Percentiles rank a stretch among this genome's conserved stretches.
These are phyloP conservation scores for Otolemur garnettii DNA, from an alignment of 2,113 vertebrate genomes.

Conservation along the genomic window DNA sequence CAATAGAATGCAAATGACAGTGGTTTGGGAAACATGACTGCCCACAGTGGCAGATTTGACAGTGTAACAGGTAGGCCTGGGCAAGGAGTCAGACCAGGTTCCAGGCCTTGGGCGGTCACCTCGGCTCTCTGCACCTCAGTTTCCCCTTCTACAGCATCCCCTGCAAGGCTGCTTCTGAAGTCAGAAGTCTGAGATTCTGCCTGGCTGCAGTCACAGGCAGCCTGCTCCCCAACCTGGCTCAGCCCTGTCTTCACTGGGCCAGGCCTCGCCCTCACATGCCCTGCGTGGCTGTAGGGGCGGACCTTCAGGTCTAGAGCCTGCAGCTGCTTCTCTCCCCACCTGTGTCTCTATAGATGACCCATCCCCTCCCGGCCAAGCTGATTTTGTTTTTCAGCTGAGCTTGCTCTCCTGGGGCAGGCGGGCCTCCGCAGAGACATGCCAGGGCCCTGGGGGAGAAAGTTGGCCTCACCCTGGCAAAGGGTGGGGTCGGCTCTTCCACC, in stretches of 20 bases:
- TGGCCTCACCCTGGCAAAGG: conserved; percentile 86
- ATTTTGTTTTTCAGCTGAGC: conserved; percentile 81
- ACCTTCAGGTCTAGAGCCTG: not conserved
- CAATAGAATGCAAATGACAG: rapidly evolving
- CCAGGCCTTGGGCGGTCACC: not conserved
- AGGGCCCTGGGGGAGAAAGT: conserved; percentile 85
- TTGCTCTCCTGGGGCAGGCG: conserved; percentile 76
- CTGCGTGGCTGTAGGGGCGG: not conserved
- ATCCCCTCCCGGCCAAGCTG: not conserved
- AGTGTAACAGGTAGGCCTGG: not conserved
- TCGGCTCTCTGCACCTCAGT: not conserved
- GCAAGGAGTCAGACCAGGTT: not conserved
- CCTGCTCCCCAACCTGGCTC: not conserved
- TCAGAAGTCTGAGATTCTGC: not conserved
- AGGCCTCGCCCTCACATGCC: not conserved
- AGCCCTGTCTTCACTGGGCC: not conserved
- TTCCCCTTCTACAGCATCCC: not conserved
- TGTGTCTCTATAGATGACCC: not conserved
- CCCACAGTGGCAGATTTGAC: rapidly evolving
- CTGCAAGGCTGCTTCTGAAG: not conserved
- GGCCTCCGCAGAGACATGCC: conserved; percentile 84
- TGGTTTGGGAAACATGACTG: rapidly evolving
- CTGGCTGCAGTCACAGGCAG: not conserved
- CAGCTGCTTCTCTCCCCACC: not conserved
- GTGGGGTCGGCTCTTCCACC: conserved; percentile 80